Base-by-base conservation (phyloP, 2,888 invertebrate genomes). In the Biston stratarius region DNA sequence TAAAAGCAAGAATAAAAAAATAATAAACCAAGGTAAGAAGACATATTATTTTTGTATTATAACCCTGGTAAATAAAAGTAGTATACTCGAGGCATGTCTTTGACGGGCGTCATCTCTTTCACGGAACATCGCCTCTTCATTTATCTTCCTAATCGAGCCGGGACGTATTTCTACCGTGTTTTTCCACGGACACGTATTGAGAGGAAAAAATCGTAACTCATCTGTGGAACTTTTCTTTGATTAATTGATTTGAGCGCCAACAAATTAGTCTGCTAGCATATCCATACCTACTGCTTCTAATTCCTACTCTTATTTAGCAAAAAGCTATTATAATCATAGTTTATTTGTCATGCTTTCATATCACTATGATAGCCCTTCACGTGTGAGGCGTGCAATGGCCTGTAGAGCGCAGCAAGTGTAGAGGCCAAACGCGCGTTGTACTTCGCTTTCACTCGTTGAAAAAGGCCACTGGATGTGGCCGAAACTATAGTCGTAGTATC, bases 41-140 rank as follows among this genome's bases (percentile, higher is more conserved):
- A 11, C 51, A 36, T 49, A 40, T 53, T 64, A 64, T 65, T 61
- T 61, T 61, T 49, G 55, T 56, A 48, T 45, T 59, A 65, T 60
- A 45, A 60, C 49, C 49, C 56, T 55, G 60, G 51, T 34, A 56
- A 53, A 60, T 60, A 60, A 15, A 61, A 55, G 49, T 48, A 55
- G 49, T 48, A 60, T 61, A 14, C 65, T 61, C 33, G 55, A 65
- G 47, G 58, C 49, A 56, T 66, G 56, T 61, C 40, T 66, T 52
- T 73, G 74, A 78, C 71, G 61, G 56, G 42, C 40, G 69, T 76
- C 78, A 73, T 70, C 70, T 76, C 68, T 77, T 74, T 75, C 57
- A 63, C 58, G 64, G 62, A 44, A 66, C 53, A 62, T 59, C 58
- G 67, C 64, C 63, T 57, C 70, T 69, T 71, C 73, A 77, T 76